Conservation (phyloP, 2,113 vertebrate species). For the Dipodomys spectabilis region DNA sequence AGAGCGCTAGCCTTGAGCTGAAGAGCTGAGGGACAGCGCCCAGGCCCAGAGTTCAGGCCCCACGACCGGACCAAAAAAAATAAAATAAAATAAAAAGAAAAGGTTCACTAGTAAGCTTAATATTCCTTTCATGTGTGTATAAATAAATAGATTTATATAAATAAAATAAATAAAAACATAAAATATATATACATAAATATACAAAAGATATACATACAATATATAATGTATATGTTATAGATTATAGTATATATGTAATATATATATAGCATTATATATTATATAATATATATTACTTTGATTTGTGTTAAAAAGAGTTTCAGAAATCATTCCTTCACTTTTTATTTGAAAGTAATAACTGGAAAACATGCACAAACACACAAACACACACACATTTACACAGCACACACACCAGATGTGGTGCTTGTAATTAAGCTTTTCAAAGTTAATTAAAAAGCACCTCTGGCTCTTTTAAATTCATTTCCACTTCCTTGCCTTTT, state of each 20-base stretch:
- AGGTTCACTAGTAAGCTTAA: conserved; percentile 18
- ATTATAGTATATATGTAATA: not conserved
- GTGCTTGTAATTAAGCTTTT: conserved; percentile 69
- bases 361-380: not conserved
- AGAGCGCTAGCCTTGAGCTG: too few relatives aligned
- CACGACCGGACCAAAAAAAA: too few relatives aligned
- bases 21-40: too few relatives aligned
- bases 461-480: conserved; percentile 59
- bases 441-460: conserved; percentile 71
- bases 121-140: not conserved
- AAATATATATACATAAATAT: not conserved
- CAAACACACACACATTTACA: not conserved
- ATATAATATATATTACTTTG: not conserved
- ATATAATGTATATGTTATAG: too few relatives aligned
- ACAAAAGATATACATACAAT: not conserved
- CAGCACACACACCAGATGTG: not conserved
- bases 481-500: conserved; percentile 66
- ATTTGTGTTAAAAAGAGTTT: conserved; percentile 15
- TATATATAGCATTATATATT: not conserved
- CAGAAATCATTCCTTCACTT: conserved; percentile 48
- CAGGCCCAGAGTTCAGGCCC: too few relatives aligned
- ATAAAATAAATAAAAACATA: too few relatives aligned
- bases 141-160: too few relatives aligned
- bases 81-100: too few relatives aligned
- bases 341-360: conserved; percentile 20